Evolutionary conservation across 2,888 invertebrate genomes (phyloP), one percentile per base, ranked within the genome.

Genomic region (Trachelus troglodyta): DNA sequence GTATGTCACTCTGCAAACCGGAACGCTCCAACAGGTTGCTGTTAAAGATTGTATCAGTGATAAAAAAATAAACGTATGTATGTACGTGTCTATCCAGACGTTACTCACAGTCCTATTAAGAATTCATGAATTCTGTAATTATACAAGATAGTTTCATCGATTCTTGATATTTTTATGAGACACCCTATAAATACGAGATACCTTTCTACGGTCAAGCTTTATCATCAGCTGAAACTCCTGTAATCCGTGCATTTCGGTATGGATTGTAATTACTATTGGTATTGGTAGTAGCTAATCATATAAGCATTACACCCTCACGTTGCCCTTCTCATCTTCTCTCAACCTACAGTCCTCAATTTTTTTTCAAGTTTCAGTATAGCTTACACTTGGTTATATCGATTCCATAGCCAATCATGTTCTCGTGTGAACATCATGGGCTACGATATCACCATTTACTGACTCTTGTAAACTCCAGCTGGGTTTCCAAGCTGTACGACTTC

Each of bases 351-450:
- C 23, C 23, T 56, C 23, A 9, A 56, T 76, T 77, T 77, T 73
- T 73, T n/a, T 56, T 37, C 69, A 77, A 79, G 79, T 77, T 79
- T 79, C 76, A 56, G 74, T 69, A 69, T n/a, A 40, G 77, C 74
- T 77, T 79, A 77, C 73, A 35, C 74, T 77, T 56, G 23, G 34
- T 73, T 31, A 68, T 78, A 75, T 69, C 75, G 23, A 34, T 12
- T 40, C 2, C 23, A 23, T 56, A 56, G 56, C 23, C 56, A 56
- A 56, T 56, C 56, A 56, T 56, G 9, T 23, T 23, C 56, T 31
- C 71, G 9, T 2, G 71, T 12, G 30, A 71, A 71, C 12, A 31
- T 71, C 71, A 34, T 12, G 12, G 31, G 33, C 71, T 71, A 71
- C 71, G 12, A 30, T 23, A 71, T 34, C 71, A 34, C 33, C 15